phyloP scores from a whole-genome alignment of 1,140 invertebrate genomes.

The Drosophila sulfurigaster region DNA sequence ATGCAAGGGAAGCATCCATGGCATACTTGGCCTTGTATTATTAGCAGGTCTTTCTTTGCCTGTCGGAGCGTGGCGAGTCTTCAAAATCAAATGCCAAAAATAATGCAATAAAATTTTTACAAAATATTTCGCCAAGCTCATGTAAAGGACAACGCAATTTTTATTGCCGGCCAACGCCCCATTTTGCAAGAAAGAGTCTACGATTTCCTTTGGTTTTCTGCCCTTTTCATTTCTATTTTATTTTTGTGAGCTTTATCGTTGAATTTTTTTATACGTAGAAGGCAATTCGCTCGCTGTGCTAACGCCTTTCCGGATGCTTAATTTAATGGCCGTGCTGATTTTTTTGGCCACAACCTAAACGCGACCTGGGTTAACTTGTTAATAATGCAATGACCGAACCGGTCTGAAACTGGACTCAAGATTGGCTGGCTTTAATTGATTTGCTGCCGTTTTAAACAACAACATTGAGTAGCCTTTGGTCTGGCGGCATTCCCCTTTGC shows the following conservation, averaged over 20 bases:
- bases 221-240: slow-evolving; percentile 11
- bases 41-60: slow-evolving; percentile 26
- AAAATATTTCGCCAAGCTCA: slow-evolving; percentile 42
- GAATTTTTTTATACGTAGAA: slow-evolving; percentile 9
- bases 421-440: slow-evolving; percentile 67
- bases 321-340: slow-evolving; percentile 72
- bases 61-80: slow-evolving; percentile 24
- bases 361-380: slow-evolving; percentile 64
- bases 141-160: slow-evolving; percentile 47
- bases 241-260: slow-evolving; percentile 57
- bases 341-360: slow-evolving; percentile 15
- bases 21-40: slow-evolving; percentile 8
- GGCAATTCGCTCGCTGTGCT: slow-evolving; percentile 48
- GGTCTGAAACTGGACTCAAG: slow-evolving; percentile 36
- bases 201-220: slow-evolving; percentile 30
- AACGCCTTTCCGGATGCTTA: slow-evolving; percentile 72
- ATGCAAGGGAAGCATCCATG: slow-evolving; percentile 2
- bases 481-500: slow-evolving; percentile 8
- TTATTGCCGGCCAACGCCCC: slow-evolving; percentile 44
- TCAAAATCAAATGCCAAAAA: slow-evolving; percentile 55
- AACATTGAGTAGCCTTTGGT: slow-evolving; percentile 50
- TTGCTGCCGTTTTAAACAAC: slow-evolving; percentile 52
- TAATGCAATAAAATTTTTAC: slow-evolving; percentile 52
- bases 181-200: slow-evolving; percentile 11
- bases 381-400: slow-evolving; percentile 43